Conservation (phyloP, 2,888 invertebrate genomes). For the Orthosia gracilis region DNA sequence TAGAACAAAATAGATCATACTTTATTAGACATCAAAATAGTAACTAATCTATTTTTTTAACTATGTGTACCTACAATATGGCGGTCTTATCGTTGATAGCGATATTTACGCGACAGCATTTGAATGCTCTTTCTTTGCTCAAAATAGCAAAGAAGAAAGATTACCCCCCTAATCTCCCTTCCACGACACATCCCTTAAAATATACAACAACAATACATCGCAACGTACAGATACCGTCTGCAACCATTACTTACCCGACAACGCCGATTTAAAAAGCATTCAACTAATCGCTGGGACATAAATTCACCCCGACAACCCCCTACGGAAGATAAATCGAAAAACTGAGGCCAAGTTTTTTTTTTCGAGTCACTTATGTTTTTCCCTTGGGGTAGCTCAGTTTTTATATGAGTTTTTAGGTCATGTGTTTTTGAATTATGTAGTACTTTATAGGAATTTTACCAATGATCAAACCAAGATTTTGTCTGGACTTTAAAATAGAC, state of each 20-base stretch:
- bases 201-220: slow-evolving; percentile 41
- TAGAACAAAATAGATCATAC: too few relatives aligned
- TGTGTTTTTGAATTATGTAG: slow-evolving; percentile 1
- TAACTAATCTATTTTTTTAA: too few relatives aligned
- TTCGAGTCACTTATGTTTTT: slow-evolving; percentile 34
- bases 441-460: background rate
- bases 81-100: too few relatives aligned
- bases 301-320: slow-evolving; percentile 72
- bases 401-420: background rate
- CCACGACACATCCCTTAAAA: slow-evolving; percentile 8
- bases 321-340: slow-evolving; percentile 69
- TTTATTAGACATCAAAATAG: too few relatives aligned
- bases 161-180: background rate
- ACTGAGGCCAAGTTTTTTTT: slow-evolving; percentile 36
- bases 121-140: too few relatives aligned
- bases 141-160: background rate
- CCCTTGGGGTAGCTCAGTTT: slow-evolving; percentile 12
- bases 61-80: too few relatives aligned
- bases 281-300: slow-evolving; percentile 80
- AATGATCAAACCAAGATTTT: too few relatives aligned
- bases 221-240: slow-evolving; percentile 42
- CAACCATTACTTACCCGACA: slow-evolving; percentile 73
- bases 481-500: too few relatives aligned
- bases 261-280: slow-evolving; percentile 79
- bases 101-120: too few relatives aligned